phyloP scores from a whole-genome alignment of 1,140 invertebrate species.

The Trichoplusia ni region DNA sequence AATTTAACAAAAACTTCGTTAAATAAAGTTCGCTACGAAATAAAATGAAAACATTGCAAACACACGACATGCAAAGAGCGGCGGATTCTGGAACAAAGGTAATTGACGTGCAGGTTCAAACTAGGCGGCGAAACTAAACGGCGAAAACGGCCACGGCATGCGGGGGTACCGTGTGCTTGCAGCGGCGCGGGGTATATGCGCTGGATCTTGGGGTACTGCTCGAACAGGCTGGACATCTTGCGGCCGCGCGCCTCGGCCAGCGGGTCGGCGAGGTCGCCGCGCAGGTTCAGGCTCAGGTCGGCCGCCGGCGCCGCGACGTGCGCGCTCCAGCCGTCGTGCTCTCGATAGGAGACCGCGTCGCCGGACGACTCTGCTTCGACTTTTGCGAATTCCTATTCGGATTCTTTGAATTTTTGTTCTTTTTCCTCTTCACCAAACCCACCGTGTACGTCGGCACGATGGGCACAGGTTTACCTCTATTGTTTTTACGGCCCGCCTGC shows the following conservation, averaged over 20 bases:
- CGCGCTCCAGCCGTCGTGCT: conserved; percentile 56
- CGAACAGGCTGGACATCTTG: conserved; percentile 87
- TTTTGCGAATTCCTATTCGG: conserved; percentile 81
- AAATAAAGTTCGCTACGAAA: conserved; percentile 54
- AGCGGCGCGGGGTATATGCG: conserved; percentile 87
- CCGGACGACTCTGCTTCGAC: conserved; percentile 67
- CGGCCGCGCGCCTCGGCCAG: conserved; percentile 67
- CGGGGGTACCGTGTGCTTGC: conserved; percentile 74
- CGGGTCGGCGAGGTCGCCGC: conserved; percentile 64
- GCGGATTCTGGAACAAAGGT: conserved; percentile 55
- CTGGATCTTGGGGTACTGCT: conserved; percentile 88
- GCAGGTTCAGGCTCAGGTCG: conserved; percentile 70
- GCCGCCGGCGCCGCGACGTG: conserved; percentile 54
- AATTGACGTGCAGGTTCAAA: conserved; percentile 67
- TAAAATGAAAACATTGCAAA: conserved; percentile 58
- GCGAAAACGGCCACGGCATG: conserved; percentile 59
- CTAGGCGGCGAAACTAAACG: conserved; percentile 60
- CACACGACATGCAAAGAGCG: conserved; percentile 68
- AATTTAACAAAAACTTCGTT: conserved; percentile 41
- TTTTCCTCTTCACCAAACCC: conserved; percentile 73
- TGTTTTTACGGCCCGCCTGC: conserved; percentile 70
- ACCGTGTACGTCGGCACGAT: conserved; percentile 81
- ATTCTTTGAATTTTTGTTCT: conserved; percentile 83
- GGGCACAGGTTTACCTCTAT: conserved; percentile 75
- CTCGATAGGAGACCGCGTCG: conserved; percentile 65